A percentile compares a stretch with the other conserved stretches of the same genome.
These are phyloP conservation scores for Diploscapter pachys DNA, from an alignment of 1,140 invertebrate genomes.

Conservation along the genomic window DNA sequence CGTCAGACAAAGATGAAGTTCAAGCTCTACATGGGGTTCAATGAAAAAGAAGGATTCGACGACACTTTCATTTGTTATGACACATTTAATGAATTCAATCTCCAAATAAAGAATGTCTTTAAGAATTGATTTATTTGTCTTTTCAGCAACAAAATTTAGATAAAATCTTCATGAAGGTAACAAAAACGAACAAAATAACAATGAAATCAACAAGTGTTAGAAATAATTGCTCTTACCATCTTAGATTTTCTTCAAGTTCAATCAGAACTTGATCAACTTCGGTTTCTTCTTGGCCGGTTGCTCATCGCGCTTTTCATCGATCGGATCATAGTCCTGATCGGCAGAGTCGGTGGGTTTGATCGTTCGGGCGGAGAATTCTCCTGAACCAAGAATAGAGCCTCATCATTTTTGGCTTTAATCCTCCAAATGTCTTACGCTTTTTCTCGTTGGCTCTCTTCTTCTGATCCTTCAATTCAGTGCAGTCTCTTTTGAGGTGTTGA, in stretches of 20 bases:
- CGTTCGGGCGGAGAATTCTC: neutral
- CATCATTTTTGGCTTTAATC: neutral
- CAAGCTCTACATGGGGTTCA: no score
- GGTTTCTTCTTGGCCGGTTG: neutral
- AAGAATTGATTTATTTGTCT: no score
- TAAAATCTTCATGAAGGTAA: no score
- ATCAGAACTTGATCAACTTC: conserved; percentile 16
- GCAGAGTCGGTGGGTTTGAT: neutral
- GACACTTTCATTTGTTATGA: no score
- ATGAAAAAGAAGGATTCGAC: no score
- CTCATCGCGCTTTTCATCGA: neutral
- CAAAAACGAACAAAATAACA: no score
- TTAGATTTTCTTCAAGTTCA: neutral
- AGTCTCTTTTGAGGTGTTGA: conserved; percentile 79
- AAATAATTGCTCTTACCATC: no score
- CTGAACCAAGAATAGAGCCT: conserved; percentile 1
- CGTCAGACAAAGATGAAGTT: no score
- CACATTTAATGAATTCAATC: no score
- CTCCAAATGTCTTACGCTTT: conserved; percentile 17
- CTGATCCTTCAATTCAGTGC: conserved; percentile 63
- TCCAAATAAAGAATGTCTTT: no score
- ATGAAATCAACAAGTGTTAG: no score
- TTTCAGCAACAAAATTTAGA: no score
- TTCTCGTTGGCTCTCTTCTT: conserved; percentile 26
- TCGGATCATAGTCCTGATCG: conserved; percentile 4